phyloP scores from a whole-genome alignment of 2,797 vertebrate species.

The Eulemur albifrons region DNA sequence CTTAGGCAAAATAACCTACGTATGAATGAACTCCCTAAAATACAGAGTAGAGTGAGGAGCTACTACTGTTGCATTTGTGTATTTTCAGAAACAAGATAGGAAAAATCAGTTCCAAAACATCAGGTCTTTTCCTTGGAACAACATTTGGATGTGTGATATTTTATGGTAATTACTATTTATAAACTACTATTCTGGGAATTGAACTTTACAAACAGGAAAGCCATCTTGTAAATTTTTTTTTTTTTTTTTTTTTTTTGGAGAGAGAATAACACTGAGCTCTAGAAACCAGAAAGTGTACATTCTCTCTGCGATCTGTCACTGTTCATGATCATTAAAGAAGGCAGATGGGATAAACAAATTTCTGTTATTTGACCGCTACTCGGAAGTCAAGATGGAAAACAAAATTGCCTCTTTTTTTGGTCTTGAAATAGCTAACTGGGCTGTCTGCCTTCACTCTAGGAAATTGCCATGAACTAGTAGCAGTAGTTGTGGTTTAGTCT shows the following conservation, averaged over 20 bases:
- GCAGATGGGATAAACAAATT: constrained; percentile 80
- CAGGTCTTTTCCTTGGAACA: constrained; percentile 11
- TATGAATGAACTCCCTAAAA: neutral
- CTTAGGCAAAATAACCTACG: neutral
- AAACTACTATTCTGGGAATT: constrained; percentile 59
- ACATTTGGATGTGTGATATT: constrained; percentile 3
- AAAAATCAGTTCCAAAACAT: constrained; percentile 3
- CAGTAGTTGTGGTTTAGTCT: constrained; percentile 68
- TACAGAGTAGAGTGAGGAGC: neutral
- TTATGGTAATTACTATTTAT: constrained; percentile 63
- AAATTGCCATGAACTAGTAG: constrained; percentile 69
- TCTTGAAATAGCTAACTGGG: constrained; percentile 69
- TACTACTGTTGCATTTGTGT: neutral
- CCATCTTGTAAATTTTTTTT: constrained; percentile 68
- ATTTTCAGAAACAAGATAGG: constrained; percentile 28
- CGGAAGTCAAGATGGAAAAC: constrained; percentile 76
- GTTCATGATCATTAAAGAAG: constrained; percentile 82
- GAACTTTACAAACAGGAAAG: constrained; percentile 68
- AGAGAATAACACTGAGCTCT: constrained; percentile 62
- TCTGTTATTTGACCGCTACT: constrained; percentile 78
- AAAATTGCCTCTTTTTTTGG: constrained; percentile 61
- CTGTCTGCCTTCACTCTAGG: constrained; percentile 53
- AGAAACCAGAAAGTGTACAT: constrained; percentile 76
- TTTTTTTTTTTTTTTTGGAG: neutral
- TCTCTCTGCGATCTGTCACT: constrained; percentile 78